These are phyloP conservation scores for Tenthredo amoena DNA, from an alignment of 2,888 invertebrate genomes.

Conservation along the genomic window DNA sequence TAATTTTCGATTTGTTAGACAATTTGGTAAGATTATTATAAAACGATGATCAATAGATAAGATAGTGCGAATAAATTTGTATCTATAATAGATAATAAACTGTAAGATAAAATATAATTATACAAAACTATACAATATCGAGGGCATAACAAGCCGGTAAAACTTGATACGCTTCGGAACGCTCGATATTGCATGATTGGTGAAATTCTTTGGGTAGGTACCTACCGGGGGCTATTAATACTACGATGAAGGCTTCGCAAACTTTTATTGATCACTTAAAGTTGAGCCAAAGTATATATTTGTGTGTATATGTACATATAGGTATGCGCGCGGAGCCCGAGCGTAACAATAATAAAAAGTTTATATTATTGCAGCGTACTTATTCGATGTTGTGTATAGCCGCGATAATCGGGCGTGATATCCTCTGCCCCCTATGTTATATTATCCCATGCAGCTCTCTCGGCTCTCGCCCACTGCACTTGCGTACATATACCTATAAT, in stretches of 20 bases:
- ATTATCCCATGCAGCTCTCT: neutral
- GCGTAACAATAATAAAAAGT: constrained; percentile 37
- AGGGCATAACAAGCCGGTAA: neutral
- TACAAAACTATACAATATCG: neutral
- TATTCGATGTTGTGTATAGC: constrained; percentile 9
- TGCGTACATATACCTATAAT: neutral
- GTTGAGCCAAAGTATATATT: neutral
- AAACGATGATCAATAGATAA: neutral
- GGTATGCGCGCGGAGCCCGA: neutral
- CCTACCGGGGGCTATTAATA: neutral
- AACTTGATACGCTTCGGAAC: neutral
- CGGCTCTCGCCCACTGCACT: neutral
- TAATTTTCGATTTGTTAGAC: constrained; percentile 20
- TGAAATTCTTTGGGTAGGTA: constrained; percentile 2
- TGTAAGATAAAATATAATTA: neutral
- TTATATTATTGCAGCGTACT: constrained; percentile 15
- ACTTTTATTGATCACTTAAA: constrained; percentile 39
- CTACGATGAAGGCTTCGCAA: neutral
- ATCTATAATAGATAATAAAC: neutral
- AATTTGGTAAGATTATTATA: neutral
- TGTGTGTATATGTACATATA: neutral
- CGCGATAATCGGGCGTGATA: constrained; percentile 27
- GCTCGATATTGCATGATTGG: constrained; percentile 17
- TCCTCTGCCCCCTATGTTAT: constrained; percentile 2
- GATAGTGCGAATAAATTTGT: neutral